Percentiles rank a stretch among this genome's conserved stretches.
These are phyloP conservation scores for Tarsius wallacei DNA, from an alignment of 2,797 vertebrate genomes.

Conservation along the genomic window DNA sequence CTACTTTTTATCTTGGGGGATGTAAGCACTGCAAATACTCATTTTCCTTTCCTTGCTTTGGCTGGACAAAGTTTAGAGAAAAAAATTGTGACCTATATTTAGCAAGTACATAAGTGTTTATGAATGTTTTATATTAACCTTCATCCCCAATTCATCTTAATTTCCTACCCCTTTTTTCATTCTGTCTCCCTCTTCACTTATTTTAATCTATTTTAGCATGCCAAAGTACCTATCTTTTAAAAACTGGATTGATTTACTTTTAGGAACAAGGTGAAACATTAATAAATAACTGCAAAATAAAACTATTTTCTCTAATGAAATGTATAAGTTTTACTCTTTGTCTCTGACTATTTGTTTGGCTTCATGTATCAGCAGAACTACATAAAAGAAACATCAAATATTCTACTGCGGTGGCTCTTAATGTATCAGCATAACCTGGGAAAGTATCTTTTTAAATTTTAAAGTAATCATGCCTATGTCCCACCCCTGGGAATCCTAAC, in stretches of 20 bases:
- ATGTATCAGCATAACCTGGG: neutral
- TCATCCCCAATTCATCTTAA: constrained; percentile 57
- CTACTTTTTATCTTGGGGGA: neutral
- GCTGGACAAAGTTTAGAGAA: neutral
- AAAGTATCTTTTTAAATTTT: constrained; percentile 30
- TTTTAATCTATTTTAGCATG: constrained; percentile 47
- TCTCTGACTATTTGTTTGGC: neutral
- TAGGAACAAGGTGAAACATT: neutral
- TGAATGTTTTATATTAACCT: constrained; percentile 63
- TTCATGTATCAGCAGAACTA: neutral
- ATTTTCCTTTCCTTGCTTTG: constrained; percentile 23
- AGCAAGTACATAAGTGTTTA: constrained; percentile 38
- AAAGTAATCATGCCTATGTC: neutral
- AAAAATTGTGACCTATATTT: neutral
- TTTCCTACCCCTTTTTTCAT: neutral
- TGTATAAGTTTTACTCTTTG: constrained; percentile 14
- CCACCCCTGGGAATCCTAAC: neutral
- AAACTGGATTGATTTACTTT: constrained; percentile 50
- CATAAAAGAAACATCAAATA: constrained; percentile 34
- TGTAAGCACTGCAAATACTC: neutral
- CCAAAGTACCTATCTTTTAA: neutral
- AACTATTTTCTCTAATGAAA: constrained; percentile 49
- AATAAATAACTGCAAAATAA: constrained; percentile 58
- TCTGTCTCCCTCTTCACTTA: neutral
- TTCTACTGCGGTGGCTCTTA: neutral